These are phyloP conservation scores for Bacillus rossius DNA, from an alignment of 1,140 invertebrate species.

Conservation along the genomic window DNA sequence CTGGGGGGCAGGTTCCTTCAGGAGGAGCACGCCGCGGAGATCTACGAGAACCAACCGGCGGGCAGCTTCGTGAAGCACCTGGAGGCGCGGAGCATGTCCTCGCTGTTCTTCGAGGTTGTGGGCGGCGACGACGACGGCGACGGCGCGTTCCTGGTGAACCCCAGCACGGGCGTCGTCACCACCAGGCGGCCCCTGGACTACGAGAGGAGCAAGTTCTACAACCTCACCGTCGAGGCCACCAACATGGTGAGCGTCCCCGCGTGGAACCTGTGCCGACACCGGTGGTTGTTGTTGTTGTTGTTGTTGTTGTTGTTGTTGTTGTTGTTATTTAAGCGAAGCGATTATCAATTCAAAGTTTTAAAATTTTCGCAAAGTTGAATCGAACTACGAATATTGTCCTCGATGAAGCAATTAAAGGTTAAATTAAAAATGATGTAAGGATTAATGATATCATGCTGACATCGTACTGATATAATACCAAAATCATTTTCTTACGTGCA, in stretches of 20 bases:
- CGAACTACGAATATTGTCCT: background rate
- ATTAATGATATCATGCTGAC: too few species aligned
- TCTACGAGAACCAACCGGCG: slow-evolving; percentile 75
- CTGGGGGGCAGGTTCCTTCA: slow-evolving; percentile 55
- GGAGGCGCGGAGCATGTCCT: slow-evolving; percentile 70
- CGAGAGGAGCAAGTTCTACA: slow-evolving; percentile 70
- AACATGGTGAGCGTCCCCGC: slow-evolving; percentile 70
- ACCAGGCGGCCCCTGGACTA: slow-evolving; percentile 72
- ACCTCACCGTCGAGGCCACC: slow-evolving; percentile 74
- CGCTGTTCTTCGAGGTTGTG: slow-evolving; percentile 76
- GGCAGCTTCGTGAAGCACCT: slow-evolving; percentile 73
- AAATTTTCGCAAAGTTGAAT: too few species aligned
- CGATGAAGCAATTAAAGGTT: background rate
- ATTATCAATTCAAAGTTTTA: too few species aligned
- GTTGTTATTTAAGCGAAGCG: too few species aligned
- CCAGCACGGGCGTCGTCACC: slow-evolving; percentile 74
- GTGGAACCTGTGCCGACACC: too few species aligned
- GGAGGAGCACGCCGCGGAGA: slow-evolving; percentile 63
- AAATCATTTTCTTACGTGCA: too few species aligned
- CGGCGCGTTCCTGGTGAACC: slow-evolving; percentile 74
- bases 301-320: too few species aligned
- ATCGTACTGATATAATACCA: too few species aligned
- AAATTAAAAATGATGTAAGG: too few species aligned
- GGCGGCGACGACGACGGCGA: slow-evolving; percentile 67
- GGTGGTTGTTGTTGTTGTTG: too few species aligned